phyloP scores from a whole-genome alignment of 2,888 invertebrate genomes.

The Kryphioiulus occultus region DNA sequence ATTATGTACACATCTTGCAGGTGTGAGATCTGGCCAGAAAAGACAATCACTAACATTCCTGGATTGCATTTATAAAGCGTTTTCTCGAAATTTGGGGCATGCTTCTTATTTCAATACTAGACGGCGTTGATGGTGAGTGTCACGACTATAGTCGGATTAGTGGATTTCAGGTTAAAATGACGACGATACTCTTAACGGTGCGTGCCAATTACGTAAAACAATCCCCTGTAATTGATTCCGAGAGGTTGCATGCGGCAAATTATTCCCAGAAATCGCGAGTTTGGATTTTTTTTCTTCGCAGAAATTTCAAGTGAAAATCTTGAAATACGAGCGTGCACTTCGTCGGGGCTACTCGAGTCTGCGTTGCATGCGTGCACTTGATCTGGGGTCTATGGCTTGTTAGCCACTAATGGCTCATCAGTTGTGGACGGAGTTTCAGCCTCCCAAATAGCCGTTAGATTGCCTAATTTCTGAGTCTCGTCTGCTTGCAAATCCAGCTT shows the following conservation, averaged over 20 bases:
- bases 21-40: too few species aligned
- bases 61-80: too few species aligned
- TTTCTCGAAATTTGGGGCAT: too few species aligned
- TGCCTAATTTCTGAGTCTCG: background rate
- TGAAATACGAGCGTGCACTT: slow-evolving; percentile 3
- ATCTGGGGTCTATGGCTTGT: background rate
- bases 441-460: background rate
- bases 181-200: background rate
- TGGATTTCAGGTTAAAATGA: background rate
- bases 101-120: too few species aligned
- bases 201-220: background rate
- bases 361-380: background rate
- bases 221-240: background rate
- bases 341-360: background rate
- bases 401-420: background rate
- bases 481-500: background rate
- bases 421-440: background rate
- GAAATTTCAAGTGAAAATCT: background rate
- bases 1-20: too few species aligned
- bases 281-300: background rate
- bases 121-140: too few species aligned
- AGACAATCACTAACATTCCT: too few species aligned
- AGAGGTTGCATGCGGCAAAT: background rate
- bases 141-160: too few species aligned
- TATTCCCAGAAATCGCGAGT: background rate